Conservation (phyloP, 2,797 vertebrate species). For the Neomorphus geoffroyi region DNA sequence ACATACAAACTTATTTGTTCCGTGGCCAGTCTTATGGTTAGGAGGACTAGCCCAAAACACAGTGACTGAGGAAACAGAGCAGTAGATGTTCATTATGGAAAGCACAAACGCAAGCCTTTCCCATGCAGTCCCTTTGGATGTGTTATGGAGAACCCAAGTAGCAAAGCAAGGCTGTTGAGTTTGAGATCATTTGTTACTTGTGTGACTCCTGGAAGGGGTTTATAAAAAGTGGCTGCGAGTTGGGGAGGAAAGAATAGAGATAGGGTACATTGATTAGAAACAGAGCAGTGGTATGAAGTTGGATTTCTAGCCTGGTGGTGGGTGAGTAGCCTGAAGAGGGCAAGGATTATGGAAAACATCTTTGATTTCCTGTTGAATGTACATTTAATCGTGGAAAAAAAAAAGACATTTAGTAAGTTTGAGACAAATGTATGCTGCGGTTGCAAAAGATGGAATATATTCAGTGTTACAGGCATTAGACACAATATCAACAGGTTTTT, state of each 20-base stretch:
- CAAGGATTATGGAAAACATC: background rate
- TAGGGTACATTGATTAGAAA: background rate
- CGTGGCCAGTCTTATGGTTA: background rate
- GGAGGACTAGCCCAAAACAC: background rate
- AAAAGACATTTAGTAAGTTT: background rate
- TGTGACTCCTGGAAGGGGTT: background rate
- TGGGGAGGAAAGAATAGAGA: background rate
- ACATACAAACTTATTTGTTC: slow-evolving; percentile 22
- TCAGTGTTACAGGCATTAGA: background rate
- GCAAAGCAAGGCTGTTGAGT: background rate
- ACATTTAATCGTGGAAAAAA: background rate
- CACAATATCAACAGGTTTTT: background rate
- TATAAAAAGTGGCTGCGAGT: background rate
- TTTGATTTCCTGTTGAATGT: background rate
- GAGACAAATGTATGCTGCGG: background rate
- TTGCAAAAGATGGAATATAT: background rate
- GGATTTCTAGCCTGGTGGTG: background rate
- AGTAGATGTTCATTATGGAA: background rate
- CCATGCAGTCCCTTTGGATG: fast-evolving
- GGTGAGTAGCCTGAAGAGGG: background rate
- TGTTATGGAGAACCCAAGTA: background rate
- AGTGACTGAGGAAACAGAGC: background rate
- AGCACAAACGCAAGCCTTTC: background rate
- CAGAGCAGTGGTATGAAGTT: background rate
- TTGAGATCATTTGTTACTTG: background rate